A percentile compares a stretch with the other conserved stretches of the same genome.
Conservation (phyloP, 2,797 vertebrate genomes). For the Characodon lateralis region DNA sequence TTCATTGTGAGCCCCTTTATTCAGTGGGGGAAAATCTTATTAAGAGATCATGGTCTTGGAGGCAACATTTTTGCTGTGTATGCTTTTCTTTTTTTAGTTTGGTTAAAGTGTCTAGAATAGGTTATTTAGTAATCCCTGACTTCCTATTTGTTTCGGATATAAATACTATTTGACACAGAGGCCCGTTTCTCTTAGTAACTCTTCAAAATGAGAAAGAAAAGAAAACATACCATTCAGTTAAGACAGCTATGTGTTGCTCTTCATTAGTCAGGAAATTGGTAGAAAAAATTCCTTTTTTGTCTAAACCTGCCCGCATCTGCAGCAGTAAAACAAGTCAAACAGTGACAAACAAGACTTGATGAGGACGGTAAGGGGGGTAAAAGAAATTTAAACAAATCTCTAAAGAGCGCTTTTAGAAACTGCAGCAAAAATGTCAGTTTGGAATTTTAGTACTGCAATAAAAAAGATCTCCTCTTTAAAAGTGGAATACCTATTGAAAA, state of each 20-base stretch:
- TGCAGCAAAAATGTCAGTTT: neutral
- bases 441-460: neutral
- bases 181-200: neutral
- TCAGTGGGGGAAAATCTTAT: neutral
- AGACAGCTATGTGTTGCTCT: neutral
- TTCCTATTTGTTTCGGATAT: neutral
- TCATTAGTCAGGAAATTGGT: neutral
- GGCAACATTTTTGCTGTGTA: too few relatives aligned
- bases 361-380: neutral
- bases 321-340: neutral
- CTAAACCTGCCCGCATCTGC: neutral
- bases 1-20: neutral
- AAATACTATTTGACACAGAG: neutral
- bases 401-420: neutral
- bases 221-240: neutral
- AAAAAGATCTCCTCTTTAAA: neutral
- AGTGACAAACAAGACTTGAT: neutral
- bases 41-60: neutral
- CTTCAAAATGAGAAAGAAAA: neutral
- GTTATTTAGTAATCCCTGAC: neutral
- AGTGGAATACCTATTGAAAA: neutral
- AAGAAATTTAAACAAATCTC: neutral
- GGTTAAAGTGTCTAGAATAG: neutral
- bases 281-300: neutral
- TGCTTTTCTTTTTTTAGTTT: neutral